Evolutionary conservation across 2,797 vertebrate species (phyloP).

Genomic region (Spinus olivaceus): DNA sequence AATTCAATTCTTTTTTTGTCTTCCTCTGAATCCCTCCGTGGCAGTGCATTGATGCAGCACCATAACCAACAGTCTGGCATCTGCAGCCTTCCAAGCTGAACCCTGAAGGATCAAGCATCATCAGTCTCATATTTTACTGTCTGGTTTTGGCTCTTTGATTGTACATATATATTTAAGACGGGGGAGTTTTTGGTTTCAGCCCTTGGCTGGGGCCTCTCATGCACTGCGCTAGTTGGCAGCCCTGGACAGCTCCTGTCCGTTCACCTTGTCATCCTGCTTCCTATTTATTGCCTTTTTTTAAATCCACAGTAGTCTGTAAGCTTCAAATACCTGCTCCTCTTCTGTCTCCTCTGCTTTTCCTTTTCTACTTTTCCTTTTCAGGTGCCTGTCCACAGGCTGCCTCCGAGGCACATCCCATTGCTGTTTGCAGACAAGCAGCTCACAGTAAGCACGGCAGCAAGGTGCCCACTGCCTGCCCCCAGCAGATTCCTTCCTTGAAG

Average conservation of each 20-base stretch:
- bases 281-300: background rate
- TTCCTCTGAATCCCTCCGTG: background rate
- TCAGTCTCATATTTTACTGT: background rate
- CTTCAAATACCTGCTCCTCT: background rate
- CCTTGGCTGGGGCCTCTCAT: accelerated
- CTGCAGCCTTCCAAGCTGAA: background rate
- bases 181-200: background rate
- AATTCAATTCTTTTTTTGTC: background rate
- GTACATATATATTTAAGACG: background rate
- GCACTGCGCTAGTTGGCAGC: background rate
- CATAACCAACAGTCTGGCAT: background rate
- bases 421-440: background rate
- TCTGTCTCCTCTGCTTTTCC: background rate
- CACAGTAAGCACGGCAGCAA: accelerated
- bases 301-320: background rate
- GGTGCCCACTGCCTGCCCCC: background rate
- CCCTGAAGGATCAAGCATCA: background rate
- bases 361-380: background rate
- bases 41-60: background rate
- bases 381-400: background rate
- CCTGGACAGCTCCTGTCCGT: background rate
- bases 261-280: background rate
- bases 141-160: background rate
- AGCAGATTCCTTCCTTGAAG: background rate
- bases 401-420: background rate